Evolutionary conservation across 2,113 vertebrate genomes (phyloP).

Genomic region (Lophura nycthemera): DNA sequence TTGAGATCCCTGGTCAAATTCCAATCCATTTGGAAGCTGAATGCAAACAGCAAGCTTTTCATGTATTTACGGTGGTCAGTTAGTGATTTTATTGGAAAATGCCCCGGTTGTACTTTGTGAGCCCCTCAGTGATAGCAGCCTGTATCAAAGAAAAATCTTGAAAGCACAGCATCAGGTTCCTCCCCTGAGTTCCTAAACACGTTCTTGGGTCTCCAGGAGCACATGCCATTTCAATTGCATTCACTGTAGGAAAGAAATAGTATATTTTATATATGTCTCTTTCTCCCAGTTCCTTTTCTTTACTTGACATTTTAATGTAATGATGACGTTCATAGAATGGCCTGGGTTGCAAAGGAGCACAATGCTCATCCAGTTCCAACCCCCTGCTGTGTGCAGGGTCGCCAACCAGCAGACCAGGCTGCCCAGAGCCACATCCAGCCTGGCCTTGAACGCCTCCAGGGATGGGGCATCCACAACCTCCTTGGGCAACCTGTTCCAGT

Average conservation of each 20-base stretch:
- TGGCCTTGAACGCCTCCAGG: no score
- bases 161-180: neutral
- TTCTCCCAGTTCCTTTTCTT: neutral
- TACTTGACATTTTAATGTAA: neutral
- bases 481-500: no score
- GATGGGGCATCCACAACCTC: no score
- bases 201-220: neutral
- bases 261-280: neutral
- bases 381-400: no score
- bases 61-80: neutral
- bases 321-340: neutral
- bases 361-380: no score
- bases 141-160: neutral
- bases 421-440: no score
- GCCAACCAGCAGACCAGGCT: no score
- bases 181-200: neutral
- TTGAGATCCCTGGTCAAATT: neutral
- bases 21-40: neutral
- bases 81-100: neutral
- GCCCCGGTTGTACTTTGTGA: neutral
- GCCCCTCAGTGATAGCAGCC: neutral
- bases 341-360: no score
- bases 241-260: neutral
- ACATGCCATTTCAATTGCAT: neutral
- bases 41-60: neutral